Conservation (phyloP, 2,113 vertebrate species). For the Falco punctatus region DNA sequence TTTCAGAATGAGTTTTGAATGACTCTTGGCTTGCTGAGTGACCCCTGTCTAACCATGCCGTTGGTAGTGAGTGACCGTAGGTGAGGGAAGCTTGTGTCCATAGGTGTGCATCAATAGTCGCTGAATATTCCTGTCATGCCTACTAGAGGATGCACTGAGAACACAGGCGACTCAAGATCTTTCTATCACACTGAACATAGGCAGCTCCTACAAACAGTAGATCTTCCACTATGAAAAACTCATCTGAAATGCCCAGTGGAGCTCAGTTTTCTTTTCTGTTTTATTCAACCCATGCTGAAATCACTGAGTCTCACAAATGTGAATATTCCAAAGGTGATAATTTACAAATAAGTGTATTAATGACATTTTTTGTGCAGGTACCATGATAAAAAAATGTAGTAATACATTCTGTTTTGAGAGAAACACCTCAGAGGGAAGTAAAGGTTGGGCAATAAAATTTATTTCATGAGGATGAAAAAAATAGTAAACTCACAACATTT, state of each 20-base stretch:
- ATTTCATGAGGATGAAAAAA: background rate
- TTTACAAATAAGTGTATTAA: background rate
- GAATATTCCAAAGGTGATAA: background rate
- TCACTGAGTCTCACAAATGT: background rate
- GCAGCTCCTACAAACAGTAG: background rate
- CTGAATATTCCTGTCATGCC: background rate
- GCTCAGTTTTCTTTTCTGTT: background rate
- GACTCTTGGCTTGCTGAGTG: background rate
- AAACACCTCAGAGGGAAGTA: background rate
- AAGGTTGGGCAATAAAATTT: background rate
- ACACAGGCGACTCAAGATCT: accelerated
- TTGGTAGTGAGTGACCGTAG: accelerated
- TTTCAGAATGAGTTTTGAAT: background rate
- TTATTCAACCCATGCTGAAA: background rate
- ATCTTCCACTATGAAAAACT: background rate
- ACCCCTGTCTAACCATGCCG: accelerated
- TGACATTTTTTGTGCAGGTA: background rate
- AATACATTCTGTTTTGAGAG: background rate
- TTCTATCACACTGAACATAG: background rate
- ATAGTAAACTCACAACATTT: background rate
- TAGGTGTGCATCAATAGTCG: background rate
- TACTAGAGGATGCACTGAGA: background rate
- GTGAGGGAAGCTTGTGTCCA: background rate
- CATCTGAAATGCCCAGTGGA: background rate
- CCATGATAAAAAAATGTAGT: background rate